Base-by-base conservation (phyloP, 2,888 invertebrate species). In the Nipponacmea schrenckii region DNA sequence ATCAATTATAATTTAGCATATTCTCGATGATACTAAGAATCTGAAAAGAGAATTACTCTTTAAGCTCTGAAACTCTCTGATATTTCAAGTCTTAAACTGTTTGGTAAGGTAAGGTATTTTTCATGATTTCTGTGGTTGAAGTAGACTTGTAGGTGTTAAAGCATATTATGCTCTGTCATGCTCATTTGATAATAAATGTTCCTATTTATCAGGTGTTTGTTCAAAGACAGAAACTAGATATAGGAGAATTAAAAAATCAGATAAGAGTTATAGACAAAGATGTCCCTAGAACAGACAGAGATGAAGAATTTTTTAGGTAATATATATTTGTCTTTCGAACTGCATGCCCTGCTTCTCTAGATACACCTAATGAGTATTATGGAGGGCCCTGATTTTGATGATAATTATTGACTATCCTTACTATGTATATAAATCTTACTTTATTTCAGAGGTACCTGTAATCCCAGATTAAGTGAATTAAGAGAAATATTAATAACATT, bases 241-340 rank as follows among this genome's bases (percentile, higher is more conserved):
- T 83, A 15, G 76, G 77, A 12, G 75, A 79, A n/a, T 75, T 87
- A 46, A 75, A 79, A 63, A 72, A 77, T 15, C 80, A 81, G 64
- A 78, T 88, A 20, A 78, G 87, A n/a, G 78, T 85, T 24, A 84
- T 88, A 26, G 85, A 87, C 74, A 88, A 88, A 72, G 88, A 88
- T 77, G 88, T 88, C 0, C 88, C 87, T 0, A 78, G 88, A 17
- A 88, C 88, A 10, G 88, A 88, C 74, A 77, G 88, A 45, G 83
- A 85, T 64, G 78, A 81, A 62, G 76, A 80, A 24, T 86, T 82
- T 69, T 88, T 86, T 71, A 79, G 71, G 88, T 87, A 75, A 80
- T 80, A 78, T 39, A 8, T 39, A 31, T 39, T 39, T 39, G 10
- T 5, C 39, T 39, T n/a, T n/a, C n/a, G n/a, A n/a, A n/a, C n/a